These are phyloP conservation scores for Galeruca laticollis DNA, from an alignment of 2,888 invertebrate species.

Conservation along the genomic window DNA sequence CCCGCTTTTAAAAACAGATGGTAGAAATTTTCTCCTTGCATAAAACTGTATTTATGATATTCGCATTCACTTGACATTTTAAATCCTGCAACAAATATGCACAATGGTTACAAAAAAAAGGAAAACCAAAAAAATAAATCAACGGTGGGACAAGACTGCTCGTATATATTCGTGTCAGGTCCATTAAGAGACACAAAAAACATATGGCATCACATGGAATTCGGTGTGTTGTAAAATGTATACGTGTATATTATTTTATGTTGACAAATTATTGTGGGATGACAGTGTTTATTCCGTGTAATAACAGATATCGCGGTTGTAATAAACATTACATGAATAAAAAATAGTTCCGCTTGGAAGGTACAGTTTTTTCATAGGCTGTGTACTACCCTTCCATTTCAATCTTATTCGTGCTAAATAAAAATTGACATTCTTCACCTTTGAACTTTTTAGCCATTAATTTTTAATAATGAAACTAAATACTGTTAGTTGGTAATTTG, in stretches of 20 bases:
- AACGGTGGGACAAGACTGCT: constrained; percentile 13
- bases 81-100: not conserved
- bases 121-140: constrained; percentile 18
- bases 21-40: not conserved
- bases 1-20: not conserved
- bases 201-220: constrained; percentile 14
- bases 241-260: constrained; percentile 4
- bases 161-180: constrained; percentile 18
- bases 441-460: too few relatives aligned
- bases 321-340: not conserved
- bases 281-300: not conserved
- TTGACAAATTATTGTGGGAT: constrained; percentile 11
- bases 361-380: not conserved
- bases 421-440: too few relatives aligned
- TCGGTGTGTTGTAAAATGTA: not conserved
- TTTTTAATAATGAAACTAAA: too few relatives aligned
- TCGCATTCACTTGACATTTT: constrained; percentile 1
- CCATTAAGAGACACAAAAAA: constrained; percentile 18
- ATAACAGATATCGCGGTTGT: not conserved
- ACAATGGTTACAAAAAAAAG: constrained; percentile 11
- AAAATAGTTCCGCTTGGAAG: not conserved
- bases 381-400: not conserved
- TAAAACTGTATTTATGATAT: constrained; percentile 12
- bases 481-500: too few relatives aligned
- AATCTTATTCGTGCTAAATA: too few relatives aligned